Base-by-base conservation (phyloP, 2,888 invertebrate genomes). In the Celastrina argiolus region DNA sequence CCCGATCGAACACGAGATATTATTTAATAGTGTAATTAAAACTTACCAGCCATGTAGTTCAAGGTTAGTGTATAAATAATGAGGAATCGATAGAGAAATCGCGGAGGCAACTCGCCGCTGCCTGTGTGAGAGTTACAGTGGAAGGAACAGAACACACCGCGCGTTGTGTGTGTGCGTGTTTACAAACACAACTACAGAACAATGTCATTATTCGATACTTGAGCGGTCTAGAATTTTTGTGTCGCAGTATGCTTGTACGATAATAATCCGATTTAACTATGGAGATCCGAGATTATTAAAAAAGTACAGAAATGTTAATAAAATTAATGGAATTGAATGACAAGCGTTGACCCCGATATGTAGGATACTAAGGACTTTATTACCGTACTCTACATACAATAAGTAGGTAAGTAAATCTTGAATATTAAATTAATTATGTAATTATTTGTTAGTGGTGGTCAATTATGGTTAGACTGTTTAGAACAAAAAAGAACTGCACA, bases 31-130 rank as follows among this genome's bases (percentile, higher is more conserved):
- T 18, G n/a, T n/a, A 63, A 65, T 41, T 36, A 63, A 67, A 22
- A 84, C 89, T 90, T 78, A 90, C 89, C 89, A 78, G 89, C 84
- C 89, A 89, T 89, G 79, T 80, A 84, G 83, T 85, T 87, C 86
- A 88, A 89, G 86, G 87, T 83, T 71, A 68, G 72, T 69, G 72
- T 72, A 71, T 71, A 71, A 73, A 72, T 72, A 69, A 73, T 73
- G 71, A 72, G 71, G 83, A 88, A 88, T 89, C 88, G 83, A 89
- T 88, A 85, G 76, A 83, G 84, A 85, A 84, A 88, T 84, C 82
- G 82, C 82, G 76, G 80, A 77, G 80, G 77, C 75, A 78, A 79
- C 81, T 77, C 81, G 80, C 76, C 81, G 79, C 76, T 77, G 80
- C 76, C 78, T 80, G 76, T 79, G 82, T 84, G 81, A 81, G 82